Evolutionary conservation across 1,140 invertebrate genomes (phyloP), one percentile per base, ranked within the genome.

Genomic region (Rhagoletis zephyria): DNA sequence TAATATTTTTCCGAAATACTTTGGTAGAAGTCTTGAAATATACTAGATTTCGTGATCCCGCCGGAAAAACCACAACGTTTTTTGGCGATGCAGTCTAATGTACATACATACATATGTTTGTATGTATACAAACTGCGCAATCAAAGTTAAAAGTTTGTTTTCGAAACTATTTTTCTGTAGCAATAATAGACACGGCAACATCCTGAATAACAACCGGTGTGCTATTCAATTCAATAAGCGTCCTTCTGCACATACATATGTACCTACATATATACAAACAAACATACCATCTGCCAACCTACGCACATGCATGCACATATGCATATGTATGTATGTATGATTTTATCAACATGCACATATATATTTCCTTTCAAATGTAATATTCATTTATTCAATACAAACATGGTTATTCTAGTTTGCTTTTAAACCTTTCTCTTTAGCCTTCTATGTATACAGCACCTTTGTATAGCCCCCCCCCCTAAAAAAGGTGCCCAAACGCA

Each of bases 91-190:
- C 30, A 30, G 30, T 30, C 30, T 30, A 30, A 67, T 30, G 19
- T 67, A 67, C 30, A 67, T 1, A 40, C 64, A 7, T 30, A 67
- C n/a, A 19, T 30, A 67, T 16, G 16, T 30, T 4, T 7, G 30
- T 67, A n/a, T 10, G 19, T n/a, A 81, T 19, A 19, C 48, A 81
- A 81, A 81, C 3, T 48, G 48, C 48, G 48, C 51, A 81, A 56
- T 56, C 74, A 81, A 81, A 81, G 74, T 56, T 81, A 56, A 16
- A 81, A 81, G 19, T 81, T 81, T 81, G 74, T 81, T 81, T 81
- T 81, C 74, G 16, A 59, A 81, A 81, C 74, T 81, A 81, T 81
- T 81, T 81, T 81, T 30, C 74, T 7, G 48, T n/a, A 48, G 74
- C 48, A 81, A 51, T 56, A 59, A 56, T 81, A 56, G 19, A 59